Evolutionary conservation across 2,888 invertebrate genomes (phyloP), one percentile per base, ranked within the genome.

Genomic region (Eustalomyia histrio): DNA sequence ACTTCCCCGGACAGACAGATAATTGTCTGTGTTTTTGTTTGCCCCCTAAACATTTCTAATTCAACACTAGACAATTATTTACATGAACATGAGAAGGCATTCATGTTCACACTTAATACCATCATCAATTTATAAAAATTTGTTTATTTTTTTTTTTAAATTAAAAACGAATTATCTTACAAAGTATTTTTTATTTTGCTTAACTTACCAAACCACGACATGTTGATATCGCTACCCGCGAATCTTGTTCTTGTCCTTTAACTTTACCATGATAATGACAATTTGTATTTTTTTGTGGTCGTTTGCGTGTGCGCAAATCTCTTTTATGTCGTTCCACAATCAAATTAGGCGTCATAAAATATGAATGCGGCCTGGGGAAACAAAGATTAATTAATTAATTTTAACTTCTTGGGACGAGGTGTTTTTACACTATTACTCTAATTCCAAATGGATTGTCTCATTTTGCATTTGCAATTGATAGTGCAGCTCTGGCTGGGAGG

Each of bases 191-290:
- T 39, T 43, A 10, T 43, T 58, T 74, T 8, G 24, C 17, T 39
- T 29, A 18, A 92, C 95, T 95, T 90, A 97, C 97, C 92, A 97
- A 91, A 87, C 97, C 97, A 88, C 95, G 93, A 89, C 97, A 97
- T 17, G 96, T 93, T 14, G 96, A 96, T 74, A 97, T 89, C 17
- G 96, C 96, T 65, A 96, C 95, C 83, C 91, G 93, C 47, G 96
- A 96, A 73, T 91, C 91, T 7, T 92, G 91, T 10, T 73, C 78
- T 84, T 95, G 94, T 58, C 95, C 95, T 71, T 93, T 91, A 80
- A 97, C 92, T 85, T 93, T 91, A 84, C 97, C 97, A 76, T 94
- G 94, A 90, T 94, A 96, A 91, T 96, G 96, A 89, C 97, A 97
- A 50, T 92, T 93, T 79, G 93, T 92, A 64, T 92, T 90, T 29